Conservation (phyloP, 2,797 vertebrate species). For the Alectoris magna region DNA sequence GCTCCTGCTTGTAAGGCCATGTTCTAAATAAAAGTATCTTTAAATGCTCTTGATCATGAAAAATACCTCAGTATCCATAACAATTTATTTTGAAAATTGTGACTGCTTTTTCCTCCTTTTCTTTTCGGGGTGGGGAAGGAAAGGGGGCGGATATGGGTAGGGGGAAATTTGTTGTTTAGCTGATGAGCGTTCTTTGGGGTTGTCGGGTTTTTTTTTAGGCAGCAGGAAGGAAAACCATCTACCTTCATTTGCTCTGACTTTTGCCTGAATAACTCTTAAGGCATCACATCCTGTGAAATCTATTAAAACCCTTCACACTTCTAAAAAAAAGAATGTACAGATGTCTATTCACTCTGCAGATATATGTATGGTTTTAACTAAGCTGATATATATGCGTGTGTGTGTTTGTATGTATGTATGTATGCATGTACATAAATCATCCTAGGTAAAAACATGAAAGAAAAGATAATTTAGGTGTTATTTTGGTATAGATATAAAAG, state of each 20-base stretch:
- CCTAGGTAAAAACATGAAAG: conserved; percentile 14
- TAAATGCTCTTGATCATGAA: neutral
- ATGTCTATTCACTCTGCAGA: conserved; percentile 6
- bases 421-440: neutral
- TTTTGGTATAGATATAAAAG: conserved; percentile 71
- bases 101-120: neutral
- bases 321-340: conserved; percentile 36
- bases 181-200: neutral
- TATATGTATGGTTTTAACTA: conserved; percentile 60
- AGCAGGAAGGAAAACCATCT: conserved; percentile 28
- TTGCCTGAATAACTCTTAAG: conserved; percentile 42
- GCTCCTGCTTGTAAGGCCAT: neutral
- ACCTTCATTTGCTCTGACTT: conserved; percentile 57
- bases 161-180: neutral
- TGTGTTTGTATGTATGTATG: neutral
- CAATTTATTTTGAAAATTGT: neutral
- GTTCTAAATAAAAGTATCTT: neutral
- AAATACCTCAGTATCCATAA: neutral
- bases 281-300: conserved; percentile 44
- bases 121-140: neutral
- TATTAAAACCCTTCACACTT: conserved; percentile 56
- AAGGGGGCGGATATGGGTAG: neutral
- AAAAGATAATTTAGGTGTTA: neutral
- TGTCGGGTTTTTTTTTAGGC: neutral
- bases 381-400: conserved; percentile 14